phyloP scores from a whole-genome alignment of 2,113 vertebrate genomes.

The Alosa alosa region DNA sequence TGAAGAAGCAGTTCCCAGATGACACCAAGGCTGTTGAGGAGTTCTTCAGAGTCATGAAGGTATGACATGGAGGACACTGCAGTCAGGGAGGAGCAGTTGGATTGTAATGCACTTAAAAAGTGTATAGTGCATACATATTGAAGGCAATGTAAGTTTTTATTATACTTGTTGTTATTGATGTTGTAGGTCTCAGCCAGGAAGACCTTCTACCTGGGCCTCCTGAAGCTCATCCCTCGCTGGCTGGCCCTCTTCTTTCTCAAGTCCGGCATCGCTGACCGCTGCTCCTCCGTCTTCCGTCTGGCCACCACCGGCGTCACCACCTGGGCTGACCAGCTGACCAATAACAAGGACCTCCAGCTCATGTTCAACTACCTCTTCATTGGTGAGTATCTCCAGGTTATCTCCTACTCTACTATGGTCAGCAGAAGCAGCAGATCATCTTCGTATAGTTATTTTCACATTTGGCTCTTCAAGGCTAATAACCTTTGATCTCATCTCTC shows the following conservation, averaged over 20 bases:
- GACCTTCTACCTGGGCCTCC: conserved; percentile 65
- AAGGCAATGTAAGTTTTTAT: no score
- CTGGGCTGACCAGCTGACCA: conserved; percentile 64
- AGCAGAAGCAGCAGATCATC: no score
- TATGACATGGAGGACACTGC: conserved; percentile 32
- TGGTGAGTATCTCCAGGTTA: conserved; percentile 40
- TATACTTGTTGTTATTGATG: neutral
- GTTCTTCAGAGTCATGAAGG: conserved; percentile 81
- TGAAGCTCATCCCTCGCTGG: conserved; percentile 80
- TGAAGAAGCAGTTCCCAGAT: conserved; percentile 76
- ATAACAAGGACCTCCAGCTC: conserved; percentile 74
- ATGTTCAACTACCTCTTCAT: conserved; percentile 72
- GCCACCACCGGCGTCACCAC: conserved; percentile 66
- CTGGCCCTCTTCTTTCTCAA: conserved; percentile 69
- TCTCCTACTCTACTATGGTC: no score
- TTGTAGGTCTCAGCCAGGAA: conserved; percentile 54
- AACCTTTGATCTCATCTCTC: no score
- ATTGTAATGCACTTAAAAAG: conserved; percentile 36
- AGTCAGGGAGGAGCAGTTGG: neutral
- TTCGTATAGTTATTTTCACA: no score
- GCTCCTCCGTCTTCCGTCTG: conserved; percentile 71
- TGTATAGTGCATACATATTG: no score
- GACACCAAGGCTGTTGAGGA: conserved; percentile 73
- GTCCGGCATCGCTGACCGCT: conserved; percentile 65
- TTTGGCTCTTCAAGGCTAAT: no score